Percentiles rank a stretch among this genome's conserved stretches.
Conservation (phyloP, 2,797 vertebrate genomes). For the Gobio occitaniae region DNA sequence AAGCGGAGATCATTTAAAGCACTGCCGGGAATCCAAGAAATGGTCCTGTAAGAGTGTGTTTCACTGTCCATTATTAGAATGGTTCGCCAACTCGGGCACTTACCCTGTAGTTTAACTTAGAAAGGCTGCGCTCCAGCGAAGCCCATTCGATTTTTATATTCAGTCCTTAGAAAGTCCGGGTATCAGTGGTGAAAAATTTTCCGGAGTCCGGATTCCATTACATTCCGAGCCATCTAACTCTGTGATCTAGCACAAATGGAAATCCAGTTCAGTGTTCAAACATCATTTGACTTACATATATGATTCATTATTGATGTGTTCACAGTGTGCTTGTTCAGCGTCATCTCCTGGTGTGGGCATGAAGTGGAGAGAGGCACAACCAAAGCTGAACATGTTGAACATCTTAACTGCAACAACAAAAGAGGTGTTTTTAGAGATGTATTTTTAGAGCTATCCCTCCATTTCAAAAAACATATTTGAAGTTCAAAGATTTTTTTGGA, state of each 20-base stretch:
- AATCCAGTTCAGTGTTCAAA: constrained; percentile 90
- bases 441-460: neutral
- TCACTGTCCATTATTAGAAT: constrained; percentile 73
- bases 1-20: constrained; percentile 42
- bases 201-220: constrained; percentile 86
- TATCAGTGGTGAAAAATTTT: constrained; percentile 85
- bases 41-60: constrained; percentile 64
- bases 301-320: constrained; percentile 90
- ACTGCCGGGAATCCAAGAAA: constrained; percentile 60
- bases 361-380: constrained; percentile 79
- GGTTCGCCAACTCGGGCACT: constrained; percentile 66
- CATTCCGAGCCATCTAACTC: constrained; percentile 80
- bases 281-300: constrained; percentile 92
- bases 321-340: constrained; percentile 73
- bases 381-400: constrained; percentile 40
- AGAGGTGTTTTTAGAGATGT: neutral
- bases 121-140: constrained; percentile 74
- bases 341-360: constrained; percentile 78
- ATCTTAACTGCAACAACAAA: constrained; percentile 26
- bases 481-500: neutral
- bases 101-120: constrained; percentile 72
- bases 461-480: neutral
- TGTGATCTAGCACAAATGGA: constrained; percentile 90
- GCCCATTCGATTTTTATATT: constrained; percentile 71
- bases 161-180: constrained; percentile 72